A percentile compares a stretch with the other conserved stretches of the same genome.
Evolutionary conservation across 2,113 vertebrate genomes (phyloP).

Genomic region (Seriola quinqueradiata): DNA sequence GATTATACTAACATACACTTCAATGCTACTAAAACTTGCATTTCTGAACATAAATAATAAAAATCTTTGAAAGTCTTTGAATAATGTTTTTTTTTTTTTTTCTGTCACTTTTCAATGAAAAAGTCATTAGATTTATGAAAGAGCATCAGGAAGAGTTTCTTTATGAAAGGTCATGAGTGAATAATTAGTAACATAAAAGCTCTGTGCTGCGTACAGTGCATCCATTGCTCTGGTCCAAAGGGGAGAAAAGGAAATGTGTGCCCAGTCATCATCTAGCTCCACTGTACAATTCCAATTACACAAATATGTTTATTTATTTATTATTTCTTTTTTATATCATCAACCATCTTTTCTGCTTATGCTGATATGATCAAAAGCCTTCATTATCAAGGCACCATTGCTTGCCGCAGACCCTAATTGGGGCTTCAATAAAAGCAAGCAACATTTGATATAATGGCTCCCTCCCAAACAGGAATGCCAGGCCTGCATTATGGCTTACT

Average conservation of each 20-base stretch:
- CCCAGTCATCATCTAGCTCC: constrained; percentile 35
- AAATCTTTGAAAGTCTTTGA: neutral
- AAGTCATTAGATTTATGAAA: neutral
- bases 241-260: neutral
- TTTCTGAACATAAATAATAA: no score
- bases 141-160: constrained; percentile 10
- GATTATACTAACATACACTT: no score
- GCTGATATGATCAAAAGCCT: constrained; percentile 70
- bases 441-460: constrained; percentile 73
- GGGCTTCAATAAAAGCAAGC: constrained; percentile 68
- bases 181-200: constrained; percentile 27
- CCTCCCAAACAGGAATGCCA: constrained; percentile 63
- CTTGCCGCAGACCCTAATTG: constrained; percentile 68
- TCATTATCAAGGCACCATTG: constrained; percentile 68
- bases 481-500: constrained; percentile 63
- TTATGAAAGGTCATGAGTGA: constrained; percentile 27
- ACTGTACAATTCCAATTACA: constrained; percentile 44
- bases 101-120: neutral
- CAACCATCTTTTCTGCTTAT: constrained; percentile 51
- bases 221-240: constrained; percentile 3
- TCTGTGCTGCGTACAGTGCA: neutral
- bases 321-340: constrained; percentile 33
- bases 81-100: neutral
- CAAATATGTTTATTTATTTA: constrained; percentile 23
- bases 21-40: no score